Conservation (phyloP, 2,888 invertebrate genomes). For the Polyploca ridens region DNA sequence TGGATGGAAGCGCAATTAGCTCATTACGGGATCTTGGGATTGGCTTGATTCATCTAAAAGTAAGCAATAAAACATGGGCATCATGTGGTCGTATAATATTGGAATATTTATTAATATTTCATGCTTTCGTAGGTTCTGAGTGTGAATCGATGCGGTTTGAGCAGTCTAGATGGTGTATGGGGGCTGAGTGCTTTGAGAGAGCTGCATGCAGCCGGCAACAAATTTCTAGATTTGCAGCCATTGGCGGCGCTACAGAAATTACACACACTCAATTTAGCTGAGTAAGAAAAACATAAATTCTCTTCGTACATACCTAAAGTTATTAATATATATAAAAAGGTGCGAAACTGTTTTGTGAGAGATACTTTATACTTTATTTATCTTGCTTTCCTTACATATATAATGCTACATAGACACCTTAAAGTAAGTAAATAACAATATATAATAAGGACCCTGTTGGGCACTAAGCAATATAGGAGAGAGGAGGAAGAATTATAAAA, state of each 20-base stretch:
- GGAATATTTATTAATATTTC: neutral
- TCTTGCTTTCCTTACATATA: too few relatives aligned
- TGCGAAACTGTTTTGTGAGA: too few relatives aligned
- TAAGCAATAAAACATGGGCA: conserved; percentile 34
- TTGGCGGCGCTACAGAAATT: conserved; percentile 85
- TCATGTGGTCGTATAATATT: neutral
- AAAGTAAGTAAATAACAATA: too few relatives aligned
- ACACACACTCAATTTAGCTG: conserved; percentile 78
- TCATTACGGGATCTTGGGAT: conserved; percentile 89
- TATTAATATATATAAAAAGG: too few relatives aligned
- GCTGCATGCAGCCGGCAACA: conserved; percentile 86
- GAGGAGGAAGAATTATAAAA: too few relatives aligned
- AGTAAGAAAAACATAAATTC: conserved; percentile 48
- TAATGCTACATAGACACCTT: too few relatives aligned
- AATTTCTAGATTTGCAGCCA: conserved; percentile 85
- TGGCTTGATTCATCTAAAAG: conserved; percentile 84
- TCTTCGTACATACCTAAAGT: too few relatives aligned
- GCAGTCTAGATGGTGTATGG: conserved; percentile 87
- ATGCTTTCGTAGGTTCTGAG: conserved; percentile 60
- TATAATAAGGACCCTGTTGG: too few relatives aligned
- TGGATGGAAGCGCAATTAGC: conserved; percentile 88
- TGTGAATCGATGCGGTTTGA: conserved; percentile 87
- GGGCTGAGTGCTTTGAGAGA: conserved; percentile 86
- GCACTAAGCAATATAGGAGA: too few relatives aligned
- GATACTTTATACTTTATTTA: too few relatives aligned